Evolutionary conservation across 2,888 invertebrate species (phyloP), one percentile per base, ranked within the genome.

Genomic region (Leuctra nigra): DNA sequence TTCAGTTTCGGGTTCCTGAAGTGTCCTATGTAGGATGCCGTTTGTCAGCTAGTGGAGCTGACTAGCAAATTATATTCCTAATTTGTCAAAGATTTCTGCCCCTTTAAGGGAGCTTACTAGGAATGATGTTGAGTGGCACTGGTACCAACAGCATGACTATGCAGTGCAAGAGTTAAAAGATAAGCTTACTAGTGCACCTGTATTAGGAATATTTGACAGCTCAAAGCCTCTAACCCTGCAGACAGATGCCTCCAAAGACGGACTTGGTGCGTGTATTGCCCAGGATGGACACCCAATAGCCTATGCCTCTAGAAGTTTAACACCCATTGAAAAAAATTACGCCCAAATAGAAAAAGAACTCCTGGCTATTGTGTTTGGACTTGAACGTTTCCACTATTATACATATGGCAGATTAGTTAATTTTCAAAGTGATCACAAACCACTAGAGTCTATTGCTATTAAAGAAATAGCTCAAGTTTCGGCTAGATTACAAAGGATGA

Each of bases 391-490:
- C 22, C 38, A 53, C 14, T 22, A 53, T 7, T 53, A 20, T 41
- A 36, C 24, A 18, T 53, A 53, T 36, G 36, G 36, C 22, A 53
- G 20, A n/a, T 11, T 3, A 24, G 38, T 36, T 38, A 20, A 14
- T 14, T 38, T 53, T 13, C 4, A 36, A 38, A 53, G 18, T 4
- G 53, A 53, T 53, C 53, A 53, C 38, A 53, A 53, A 13, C 53
- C 53, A 7, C 39, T 53, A 11, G 53, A 46, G 23, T 22, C 23
- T 24, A 22, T 13, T 23, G 22, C 38, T 3, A 18, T 20, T 38
- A 38, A 53, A 39, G 36, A 18, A 11, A 35, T 53, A 14, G 13
- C 22, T 6, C 16, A 53, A 20, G 39, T 39, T n/a, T 29, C 52
- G n/a, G 33, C 29, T 14, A 7, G 52, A 14, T 29, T 52, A 29